These are phyloP conservation scores for Prionace glauca DNA, from an alignment of 2,797 vertebrate genomes.

Conservation along the genomic window DNA sequence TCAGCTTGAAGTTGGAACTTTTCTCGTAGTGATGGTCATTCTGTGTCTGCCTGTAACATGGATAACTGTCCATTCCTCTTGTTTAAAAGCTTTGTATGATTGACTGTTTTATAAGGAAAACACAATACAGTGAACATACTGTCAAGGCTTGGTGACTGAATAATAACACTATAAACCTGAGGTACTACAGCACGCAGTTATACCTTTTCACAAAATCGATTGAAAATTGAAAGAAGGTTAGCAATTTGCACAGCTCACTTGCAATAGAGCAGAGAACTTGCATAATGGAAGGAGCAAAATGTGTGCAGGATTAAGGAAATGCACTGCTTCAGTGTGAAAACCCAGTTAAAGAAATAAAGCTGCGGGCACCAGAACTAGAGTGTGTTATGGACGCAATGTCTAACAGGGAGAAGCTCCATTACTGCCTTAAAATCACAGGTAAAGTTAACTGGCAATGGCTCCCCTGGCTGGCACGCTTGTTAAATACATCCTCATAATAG, in stretches of 20 bases:
- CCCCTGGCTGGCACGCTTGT: background rate
- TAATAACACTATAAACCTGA: background rate
- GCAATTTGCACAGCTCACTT: background rate
- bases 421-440: background rate
- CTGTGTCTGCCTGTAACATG: background rate
- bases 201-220: background rate
- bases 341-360: background rate
- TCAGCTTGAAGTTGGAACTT: background rate
- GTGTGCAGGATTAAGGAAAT: background rate
- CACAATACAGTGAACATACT: background rate
- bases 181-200: background rate
- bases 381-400: background rate
- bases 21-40: background rate
- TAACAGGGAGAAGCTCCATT: background rate
- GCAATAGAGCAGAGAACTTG: background rate
- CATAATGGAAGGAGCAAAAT: background rate
- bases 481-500: background rate
- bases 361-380: background rate
- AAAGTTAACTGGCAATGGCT: background rate
- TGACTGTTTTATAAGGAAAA: background rate
- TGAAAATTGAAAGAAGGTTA: background rate
- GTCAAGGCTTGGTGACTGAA: background rate
- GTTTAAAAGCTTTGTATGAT: background rate
- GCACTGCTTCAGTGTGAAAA: background rate
- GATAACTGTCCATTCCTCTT: background rate